Conservation (phyloP, 2,113 vertebrate genomes). For the Siniperca chuatsi region DNA sequence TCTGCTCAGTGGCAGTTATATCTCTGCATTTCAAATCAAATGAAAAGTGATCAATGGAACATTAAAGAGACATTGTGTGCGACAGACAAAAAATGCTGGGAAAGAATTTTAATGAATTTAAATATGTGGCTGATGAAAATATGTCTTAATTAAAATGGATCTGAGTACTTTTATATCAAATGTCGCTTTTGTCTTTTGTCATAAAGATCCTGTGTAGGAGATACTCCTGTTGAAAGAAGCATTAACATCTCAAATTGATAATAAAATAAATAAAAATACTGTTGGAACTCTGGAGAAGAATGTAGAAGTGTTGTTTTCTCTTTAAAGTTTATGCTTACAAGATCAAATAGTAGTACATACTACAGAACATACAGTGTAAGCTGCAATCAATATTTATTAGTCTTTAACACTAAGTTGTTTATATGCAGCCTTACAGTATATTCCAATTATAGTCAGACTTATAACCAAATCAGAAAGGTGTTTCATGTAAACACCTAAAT, state of each 20-base stretch:
- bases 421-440: background rate
- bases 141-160: conserved; percentile 76
- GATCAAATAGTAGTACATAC: background rate
- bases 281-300: background rate
- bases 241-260: conserved; percentile 9
- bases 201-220: conserved; percentile 6
- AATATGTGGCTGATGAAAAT: conserved; percentile 57
- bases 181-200: conserved; percentile 52
- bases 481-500: conserved; percentile 23
- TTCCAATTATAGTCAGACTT: conserved; percentile 33
- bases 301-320: background rate
- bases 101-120: conserved; percentile 76
- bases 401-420: conserved; percentile 13
- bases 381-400: conserved; percentile 40
- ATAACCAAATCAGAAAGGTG: conserved; percentile 25
- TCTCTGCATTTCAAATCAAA: conserved; percentile 79
- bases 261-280: conserved; percentile 1
- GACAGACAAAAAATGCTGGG: conserved; percentile 63
- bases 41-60: conserved; percentile 79
- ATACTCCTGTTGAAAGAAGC: conserved; percentile 21
- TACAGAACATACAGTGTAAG: background rate
- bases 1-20: conserved; percentile 56
- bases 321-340: conserved; percentile 1
- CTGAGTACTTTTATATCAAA: conserved; percentile 50
- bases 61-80: conserved; percentile 72